Conservation (phyloP, 2,888 invertebrate species). For the Plebejus anna region DNA sequence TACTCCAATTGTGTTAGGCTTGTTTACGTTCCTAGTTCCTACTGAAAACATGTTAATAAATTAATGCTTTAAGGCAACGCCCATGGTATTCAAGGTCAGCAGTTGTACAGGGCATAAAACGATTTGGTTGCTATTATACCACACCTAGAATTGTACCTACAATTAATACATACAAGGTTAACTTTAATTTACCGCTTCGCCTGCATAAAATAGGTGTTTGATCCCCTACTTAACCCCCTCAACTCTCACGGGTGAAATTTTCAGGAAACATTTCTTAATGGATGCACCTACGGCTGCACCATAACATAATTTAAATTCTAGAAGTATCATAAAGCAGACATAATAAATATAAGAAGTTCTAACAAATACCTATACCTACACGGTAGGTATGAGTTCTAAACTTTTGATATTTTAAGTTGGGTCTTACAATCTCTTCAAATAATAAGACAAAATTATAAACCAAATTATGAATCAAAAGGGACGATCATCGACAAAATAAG, state of each 20-base stretch:
- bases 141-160: slow-evolving; percentile 54
- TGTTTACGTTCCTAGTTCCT: slow-evolving; percentile 16
- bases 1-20: slow-evolving; percentile 5
- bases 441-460: too few species aligned
- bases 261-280: neutral
- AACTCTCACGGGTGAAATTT: neutral
- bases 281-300: neutral
- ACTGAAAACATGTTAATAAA: slow-evolving; percentile 21
- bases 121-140: slow-evolving; percentile 63
- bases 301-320: too few species aligned
- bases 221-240: neutral
- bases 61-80: slow-evolving; percentile 19
- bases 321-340: too few species aligned
- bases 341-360: too few species aligned
- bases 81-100: slow-evolving; percentile 47
- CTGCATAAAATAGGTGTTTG: neutral
- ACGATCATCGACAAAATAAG: neutral
- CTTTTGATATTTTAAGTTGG: too few species aligned
- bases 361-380: too few species aligned
- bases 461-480: neutral
- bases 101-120: slow-evolving; percentile 47
- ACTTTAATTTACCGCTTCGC: neutral
- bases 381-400: too few species aligned
- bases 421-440: too few species aligned
- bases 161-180: neutral